Evolutionary conservation across 2,888 invertebrate species (phyloP), one percentile per base, ranked within the genome.

Genomic region (Glyphotaelius pellucidus): DNA sequence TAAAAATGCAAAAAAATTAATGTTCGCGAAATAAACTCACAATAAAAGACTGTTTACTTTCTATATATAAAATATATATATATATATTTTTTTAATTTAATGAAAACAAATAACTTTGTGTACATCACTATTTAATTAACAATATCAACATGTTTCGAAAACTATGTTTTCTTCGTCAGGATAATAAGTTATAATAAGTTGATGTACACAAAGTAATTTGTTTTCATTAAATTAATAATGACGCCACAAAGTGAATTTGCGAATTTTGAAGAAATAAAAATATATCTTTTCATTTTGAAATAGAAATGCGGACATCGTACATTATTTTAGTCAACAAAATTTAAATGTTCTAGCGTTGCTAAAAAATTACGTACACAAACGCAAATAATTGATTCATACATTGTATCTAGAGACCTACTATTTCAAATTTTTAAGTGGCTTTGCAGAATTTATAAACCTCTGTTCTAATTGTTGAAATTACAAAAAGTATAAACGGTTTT

Each of bases 401-500:
- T 14, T 85, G 85, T 42, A 42, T 42, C 42, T 42, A 42, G 42
- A 12, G 1, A 42, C 42, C 14, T 4, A 7, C 31, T 19, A 7
- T 25, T 67, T 67, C 25, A 35, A 79, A 88, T n/a, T 38, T 88
- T 79, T 80, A 79, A 67, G 79, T 88, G 79, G 25, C 80, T 79
- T 85, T 85, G 31, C 67, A 7, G 67, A 88, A 31, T 52, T 31
- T 12, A 88, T 30, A 11, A 38, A 25, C 19, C 7, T 25, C 52
- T 67, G 19, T 14, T 67, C 52, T 90, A 90, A 90, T 90, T 90
- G 80, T 80, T 90, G 81, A 80, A 90, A 38, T 81, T 81, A n/a
- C 80, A 80, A 90, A 90, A 90, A 80, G 89, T 80, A 81, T 81
- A 81, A 90, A 81, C 89, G 89, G 14, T 90, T 90, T n/a, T 88